Conservation (phyloP, 64 coral and sea anemone genomes). For the Montipora cactus region DNA sequence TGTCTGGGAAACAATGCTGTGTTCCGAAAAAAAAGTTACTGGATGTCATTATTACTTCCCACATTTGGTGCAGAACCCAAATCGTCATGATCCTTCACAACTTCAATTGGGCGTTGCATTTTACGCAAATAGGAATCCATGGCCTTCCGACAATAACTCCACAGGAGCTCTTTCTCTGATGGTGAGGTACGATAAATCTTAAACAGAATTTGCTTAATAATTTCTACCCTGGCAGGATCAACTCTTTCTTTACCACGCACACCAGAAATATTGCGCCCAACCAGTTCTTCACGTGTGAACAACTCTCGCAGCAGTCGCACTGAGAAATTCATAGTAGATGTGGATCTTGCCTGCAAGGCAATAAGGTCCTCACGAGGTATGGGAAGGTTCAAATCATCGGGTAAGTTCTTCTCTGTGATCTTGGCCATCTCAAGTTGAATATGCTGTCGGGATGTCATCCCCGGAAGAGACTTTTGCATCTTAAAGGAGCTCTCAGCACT, state of each 20-base stretch:
- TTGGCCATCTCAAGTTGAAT: constrained; percentile 30
- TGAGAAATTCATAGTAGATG: constrained; percentile 46
- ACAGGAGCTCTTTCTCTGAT: constrained; percentile 31
- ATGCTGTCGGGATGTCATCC: background rate
- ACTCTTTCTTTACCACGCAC: constrained; percentile 48
- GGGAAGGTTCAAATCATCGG: constrained; percentile 19
- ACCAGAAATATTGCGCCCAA: constrained; percentile 58
- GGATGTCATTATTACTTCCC: background rate
- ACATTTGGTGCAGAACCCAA: background rate
- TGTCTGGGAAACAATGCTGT: no score
- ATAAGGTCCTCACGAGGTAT: constrained; percentile 56
- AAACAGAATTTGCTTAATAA: constrained; percentile 58
- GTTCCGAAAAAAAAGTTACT: background rate
- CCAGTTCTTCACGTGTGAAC: constrained; percentile 43
- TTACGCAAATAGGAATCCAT: constrained; percentile 53
- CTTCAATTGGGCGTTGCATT: background rate
- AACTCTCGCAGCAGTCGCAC: constrained; percentile 41
- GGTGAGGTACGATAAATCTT: constrained; percentile 42
- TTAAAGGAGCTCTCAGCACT: background rate
- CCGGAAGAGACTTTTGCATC: background rate
- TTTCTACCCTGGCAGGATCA: constrained; percentile 46
- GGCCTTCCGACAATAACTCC: constrained; percentile 58
- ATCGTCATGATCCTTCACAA: background rate
- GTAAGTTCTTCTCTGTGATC: constrained; percentile 25
- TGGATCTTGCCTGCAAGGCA: constrained; percentile 13